Conservation (phyloP, 23 tunicate genomes). For the Halocynthia aurantium region DNA sequence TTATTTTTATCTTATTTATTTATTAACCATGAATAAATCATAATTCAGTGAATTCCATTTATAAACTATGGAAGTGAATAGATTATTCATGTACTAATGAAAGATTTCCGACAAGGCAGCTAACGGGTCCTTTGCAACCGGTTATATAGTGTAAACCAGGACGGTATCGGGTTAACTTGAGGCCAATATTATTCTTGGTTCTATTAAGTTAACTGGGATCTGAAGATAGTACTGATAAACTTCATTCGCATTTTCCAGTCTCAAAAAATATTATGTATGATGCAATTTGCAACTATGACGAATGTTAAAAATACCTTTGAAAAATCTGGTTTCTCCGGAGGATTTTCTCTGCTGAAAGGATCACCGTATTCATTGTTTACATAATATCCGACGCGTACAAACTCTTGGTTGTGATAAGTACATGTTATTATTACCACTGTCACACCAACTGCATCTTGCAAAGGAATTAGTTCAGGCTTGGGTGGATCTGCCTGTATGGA, state of each 20-base stretch:
- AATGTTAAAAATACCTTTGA: conserved; percentile 26
- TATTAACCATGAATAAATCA: no score
- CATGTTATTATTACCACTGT: conserved; percentile 93
- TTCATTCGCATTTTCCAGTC: not conserved
- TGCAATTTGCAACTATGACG: not conserved
- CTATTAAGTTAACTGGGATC: no score
- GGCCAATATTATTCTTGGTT: no score
- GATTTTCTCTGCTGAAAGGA: conserved; percentile 75
- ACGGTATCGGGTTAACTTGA: no score
- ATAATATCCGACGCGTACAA: conserved; percentile 90
- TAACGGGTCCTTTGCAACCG: no score
- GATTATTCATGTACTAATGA: no score
- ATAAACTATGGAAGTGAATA: no score
- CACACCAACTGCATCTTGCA: conserved; percentile 89
- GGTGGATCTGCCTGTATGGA: conserved; percentile 72
- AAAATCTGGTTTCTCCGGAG: conserved; percentile 85
- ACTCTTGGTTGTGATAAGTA: conserved; percentile 83
- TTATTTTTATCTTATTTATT: no score
- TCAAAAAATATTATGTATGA: not conserved
- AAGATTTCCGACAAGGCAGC: no score
- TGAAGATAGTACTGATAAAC: no score
- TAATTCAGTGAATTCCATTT: no score
- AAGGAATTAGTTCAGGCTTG: conserved; percentile 80
- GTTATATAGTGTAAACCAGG: no score
- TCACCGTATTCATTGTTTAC: conserved; percentile 92